These are phyloP conservation scores for Cheilosia soror DNA, from an alignment of 2,888 invertebrate genomes.

Conservation along the genomic window DNA sequence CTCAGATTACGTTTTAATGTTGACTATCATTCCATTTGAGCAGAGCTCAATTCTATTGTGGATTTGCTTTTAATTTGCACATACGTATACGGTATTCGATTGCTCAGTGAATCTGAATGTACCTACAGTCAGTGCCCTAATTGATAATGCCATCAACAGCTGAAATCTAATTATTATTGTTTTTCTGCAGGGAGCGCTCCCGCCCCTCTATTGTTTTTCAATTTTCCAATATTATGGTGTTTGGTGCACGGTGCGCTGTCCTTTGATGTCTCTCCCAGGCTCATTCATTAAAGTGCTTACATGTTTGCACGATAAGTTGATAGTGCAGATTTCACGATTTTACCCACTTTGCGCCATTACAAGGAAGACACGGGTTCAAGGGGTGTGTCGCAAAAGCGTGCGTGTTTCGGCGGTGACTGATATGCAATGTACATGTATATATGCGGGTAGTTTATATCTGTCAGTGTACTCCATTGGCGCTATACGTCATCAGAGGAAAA, in stretches of 20 bases:
- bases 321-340: slow-evolving; percentile 1
- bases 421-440: background rate
- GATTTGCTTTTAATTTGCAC: background rate
- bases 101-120: background rate
- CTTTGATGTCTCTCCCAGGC: background rate
- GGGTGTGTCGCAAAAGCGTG: background rate
- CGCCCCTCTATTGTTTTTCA: background rate
- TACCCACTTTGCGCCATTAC: background rate
- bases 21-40: slow-evolving; percentile 1
- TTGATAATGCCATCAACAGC: slow-evolving; percentile 4
- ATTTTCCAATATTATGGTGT: background rate
- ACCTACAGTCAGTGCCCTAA: background rate
- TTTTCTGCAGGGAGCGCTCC: background rate
- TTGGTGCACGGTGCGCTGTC: background rate
- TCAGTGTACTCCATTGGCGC: background rate
- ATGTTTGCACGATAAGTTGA: background rate
- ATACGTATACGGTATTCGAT: background rate
- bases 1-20: slow-evolving; percentile 23
- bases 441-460: background rate
- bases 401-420: background rate
- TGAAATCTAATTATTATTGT: background rate
- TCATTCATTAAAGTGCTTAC: background rate
- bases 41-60: background rate
- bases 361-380: background rate
- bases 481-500: background rate